These are phyloP conservation scores for Sesamia nonagrioides DNA, from an alignment of 1,140 invertebrate genomes.

Conservation along the genomic window DNA sequence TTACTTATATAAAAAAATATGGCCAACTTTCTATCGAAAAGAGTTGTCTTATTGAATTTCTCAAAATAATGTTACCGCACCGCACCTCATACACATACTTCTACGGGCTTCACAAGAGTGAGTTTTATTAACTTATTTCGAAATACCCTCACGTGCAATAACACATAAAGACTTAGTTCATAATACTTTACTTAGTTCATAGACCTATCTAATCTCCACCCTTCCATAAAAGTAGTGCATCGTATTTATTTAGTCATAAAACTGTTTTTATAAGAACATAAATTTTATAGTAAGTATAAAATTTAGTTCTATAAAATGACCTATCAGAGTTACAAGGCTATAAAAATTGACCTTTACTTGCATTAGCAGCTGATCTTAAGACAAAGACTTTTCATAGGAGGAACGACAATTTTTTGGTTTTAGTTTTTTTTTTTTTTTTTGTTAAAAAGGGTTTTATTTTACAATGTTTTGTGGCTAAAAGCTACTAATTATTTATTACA, in stretches of 20 bases:
- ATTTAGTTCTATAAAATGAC: background rate
- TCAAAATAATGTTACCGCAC: too few species aligned
- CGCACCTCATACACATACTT: too few species aligned
- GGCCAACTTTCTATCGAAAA: too few species aligned
- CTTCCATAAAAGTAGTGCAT: background rate
- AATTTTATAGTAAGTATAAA: constrained; percentile 4
- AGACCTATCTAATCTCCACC: background rate
- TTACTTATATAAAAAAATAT: too few species aligned
- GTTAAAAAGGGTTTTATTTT: too few species aligned
- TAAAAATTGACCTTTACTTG: constrained; percentile 17
- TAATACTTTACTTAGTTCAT: too few species aligned
- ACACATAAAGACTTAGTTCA: background rate
- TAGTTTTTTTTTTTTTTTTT: too few species aligned
- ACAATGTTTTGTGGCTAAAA: too few species aligned
- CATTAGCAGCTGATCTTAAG: background rate
- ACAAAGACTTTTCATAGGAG: background rate
- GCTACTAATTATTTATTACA: too few species aligned
- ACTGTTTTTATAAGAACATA: constrained; percentile 22
- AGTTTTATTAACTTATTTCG: background rate
- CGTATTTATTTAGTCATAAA: constrained; percentile 17
- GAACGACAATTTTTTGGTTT: background rate
- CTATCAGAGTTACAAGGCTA: constrained; percentile 21
- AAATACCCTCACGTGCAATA: background rate
- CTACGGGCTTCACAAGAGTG: too few species aligned
- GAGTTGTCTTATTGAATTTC: too few species aligned